Evolutionary conservation across 2,888 invertebrate genomes (phyloP), one percentile per base, ranked within the genome.

Genomic region (Thumatha senex): DNA sequence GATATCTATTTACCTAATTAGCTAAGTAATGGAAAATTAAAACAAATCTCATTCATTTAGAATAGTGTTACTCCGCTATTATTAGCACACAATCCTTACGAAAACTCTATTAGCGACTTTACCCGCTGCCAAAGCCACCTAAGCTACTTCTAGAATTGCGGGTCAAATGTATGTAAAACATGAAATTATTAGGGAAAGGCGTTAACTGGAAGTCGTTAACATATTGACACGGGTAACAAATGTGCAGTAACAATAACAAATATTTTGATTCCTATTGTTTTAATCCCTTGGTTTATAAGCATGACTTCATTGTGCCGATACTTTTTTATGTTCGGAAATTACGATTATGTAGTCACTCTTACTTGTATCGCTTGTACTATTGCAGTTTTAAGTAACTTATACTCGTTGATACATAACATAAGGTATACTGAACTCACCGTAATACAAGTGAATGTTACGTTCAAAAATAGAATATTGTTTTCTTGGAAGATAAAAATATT

Each of bases 201-300:
- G 63, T 63, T 65, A 68, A 67, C 56, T 65, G 50, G 30, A 51
- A 56, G 68, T 65, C 69, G 66, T 68, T 65, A 62, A 68, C 66
- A 64, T 76, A 74, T 78, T 77, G 82, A 82, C 80, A 78, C 76
- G 68, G 65, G 46, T 43, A 51, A 48, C 44, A 52, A 48, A 52
- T 48, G 41, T 70, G 74, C 68, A 69, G 70, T 72, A 76, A 77
- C 78, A 76, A 80, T 78, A 76, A 74, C 70, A 72, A 58, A 50
- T 62, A 59, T 65, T 67, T 70, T 58, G 61, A 57, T 73, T 66
- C 62, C 67, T 68, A 67, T 59, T 62, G 62, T 67, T 67, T 61
- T 57, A 64, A 67, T 64, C 59, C 51, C 54, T 56, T 54, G 60
- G 76, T 81, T 77, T 78, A 71, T 70, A 76, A 76, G 78, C 76